Base-by-base conservation (phyloP, 2,113 vertebrate genomes). In the Melanerpes formicivorus region DNA sequence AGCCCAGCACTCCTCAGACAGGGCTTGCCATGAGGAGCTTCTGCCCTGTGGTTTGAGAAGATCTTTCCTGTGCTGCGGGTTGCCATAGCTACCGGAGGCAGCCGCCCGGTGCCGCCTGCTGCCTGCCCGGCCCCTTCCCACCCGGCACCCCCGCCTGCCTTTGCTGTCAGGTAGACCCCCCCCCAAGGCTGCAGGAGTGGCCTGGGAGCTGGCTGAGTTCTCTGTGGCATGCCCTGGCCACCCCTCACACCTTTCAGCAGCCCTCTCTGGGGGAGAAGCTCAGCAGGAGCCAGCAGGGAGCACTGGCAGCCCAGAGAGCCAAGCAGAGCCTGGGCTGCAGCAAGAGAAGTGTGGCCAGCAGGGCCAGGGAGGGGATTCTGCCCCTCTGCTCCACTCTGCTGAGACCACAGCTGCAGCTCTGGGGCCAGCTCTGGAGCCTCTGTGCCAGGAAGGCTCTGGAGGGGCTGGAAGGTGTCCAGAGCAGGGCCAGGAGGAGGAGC, bases 21-120 rank as follows among this genome's bases (percentile, higher is more conserved):
- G 63, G 40, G 60, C 55, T 87, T 75, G 71, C 62, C 44, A 63
- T 0, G 1, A 65, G 32, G 83, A 62, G 29, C 18, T 56, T 88
- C 67, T 91, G 77, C 54, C 54, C 70, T 3, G 0, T n/a, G 40
- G 50, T 69, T 92, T 93, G 75, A 66, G 90, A 93, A 90, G 30
- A 88, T 42, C 84, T 56, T 79, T 65, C 66, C 69, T 79, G 87
- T 88, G 74, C 84, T 83, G 83, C 52, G 30, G 3, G 93, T 96
- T 95, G 27, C 95, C 86, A 94, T 95, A 84, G 96, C 78, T 90
- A 96, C 93, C 50, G 8, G 63, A 60, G 40, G 32, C 74, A 75
- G 71, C 59, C 2, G 1, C 62, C 37, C 3, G 2, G 44, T 2
- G 8, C 56, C 0, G 5, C 65, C 48, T 66, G 65, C 65, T 84